Percentiles rank a stretch among this genome's conserved stretches.
phyloP scores from a whole-genome alignment of 2,113 vertebrate species.

The Rhegmatorhina hoffmannsi region DNA sequence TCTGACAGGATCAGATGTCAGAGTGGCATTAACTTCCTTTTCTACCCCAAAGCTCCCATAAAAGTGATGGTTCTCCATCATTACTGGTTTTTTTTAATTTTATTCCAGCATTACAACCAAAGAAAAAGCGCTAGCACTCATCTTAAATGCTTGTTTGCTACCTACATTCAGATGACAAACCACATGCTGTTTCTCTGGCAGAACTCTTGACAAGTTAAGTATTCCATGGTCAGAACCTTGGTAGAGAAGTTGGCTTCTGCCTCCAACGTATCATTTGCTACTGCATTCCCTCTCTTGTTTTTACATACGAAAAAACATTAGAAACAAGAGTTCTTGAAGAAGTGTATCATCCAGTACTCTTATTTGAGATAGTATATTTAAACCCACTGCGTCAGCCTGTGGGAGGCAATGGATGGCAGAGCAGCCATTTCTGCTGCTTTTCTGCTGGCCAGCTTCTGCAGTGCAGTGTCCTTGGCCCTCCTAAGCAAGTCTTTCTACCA shows the following conservation, averaged over 20 bases:
- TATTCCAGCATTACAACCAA: neutral
- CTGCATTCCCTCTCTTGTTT: too few relatives aligned
- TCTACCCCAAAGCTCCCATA: neutral
- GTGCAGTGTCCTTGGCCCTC: rapidly evolving
- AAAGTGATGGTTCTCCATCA: neutral
- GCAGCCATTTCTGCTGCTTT: neutral
- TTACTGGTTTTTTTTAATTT: neutral
- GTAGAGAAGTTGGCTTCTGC: neutral
- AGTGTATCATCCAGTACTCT: neutral
- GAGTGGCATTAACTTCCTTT: too few relatives aligned
- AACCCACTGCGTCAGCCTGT: neutral
- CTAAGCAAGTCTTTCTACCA: neutral
- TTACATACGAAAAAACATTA: neutral
- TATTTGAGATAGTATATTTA: neutral
- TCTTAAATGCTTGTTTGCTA: neutral
- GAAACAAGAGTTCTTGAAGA: neutral
- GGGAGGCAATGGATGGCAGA: rapidly evolving
- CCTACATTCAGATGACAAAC: neutral
- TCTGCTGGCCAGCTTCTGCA: neutral
- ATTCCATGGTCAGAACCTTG: neutral
- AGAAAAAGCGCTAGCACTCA: neutral
- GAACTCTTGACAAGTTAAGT: neutral
- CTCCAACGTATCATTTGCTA: neutral
- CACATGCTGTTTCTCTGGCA: neutral
- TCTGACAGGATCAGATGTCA: too few relatives aligned